Evolutionary conservation across 2,888 invertebrate species (phyloP), one percentile per base, ranked within the genome.

Genomic region (Limnephilus auricula): DNA sequence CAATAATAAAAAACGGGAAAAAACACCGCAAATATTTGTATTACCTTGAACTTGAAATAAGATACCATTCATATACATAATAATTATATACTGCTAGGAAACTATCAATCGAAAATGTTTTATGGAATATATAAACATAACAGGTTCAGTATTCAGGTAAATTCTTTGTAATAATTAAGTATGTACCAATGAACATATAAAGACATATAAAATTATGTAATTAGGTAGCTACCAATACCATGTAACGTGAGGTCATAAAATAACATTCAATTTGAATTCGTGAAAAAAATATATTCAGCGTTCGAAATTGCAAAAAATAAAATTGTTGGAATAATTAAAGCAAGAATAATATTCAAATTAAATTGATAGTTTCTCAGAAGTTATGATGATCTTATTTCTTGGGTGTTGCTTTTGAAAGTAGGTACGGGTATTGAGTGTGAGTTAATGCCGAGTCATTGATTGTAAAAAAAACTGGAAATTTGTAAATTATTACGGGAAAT

Each of bases 31-130:
- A 65, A 25, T 37, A 83, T 83, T 83, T 83, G 37, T 37, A 2
- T 83, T 34, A 37, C 83, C 37, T 83, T 83, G 83, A 83, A 83
- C 83, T 83, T 83, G 83, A 83, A 37, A 83, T 37, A 37, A 83
- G n/a, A 34, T 9, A 83, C 5, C 18, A 83, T 83, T 83, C 9
- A 83, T n/a, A 32, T 31, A 32, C 32, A 80, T 80, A 79, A 40
- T 37, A 5, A 50, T 50, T 50, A 65, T 65, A 65, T 25, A n/a
- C 25, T 65, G 25, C 65, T 9, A 25, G 10, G 25, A 65, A 65
- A 65, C 65, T 25, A 65, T 25, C 65, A 2, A 2, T 25, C 25
- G 25, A 65, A 65, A 25, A 65, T 65, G 25, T 65, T 65, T 65
- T 65, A 65, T 25, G 25, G 25, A 65, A 65, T 65, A 65, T 9